Evolutionary conservation across 2,888 invertebrate genomes (phyloP), one percentile per base, ranked within the genome.

Genomic region (Neoascia interrupta): DNA sequence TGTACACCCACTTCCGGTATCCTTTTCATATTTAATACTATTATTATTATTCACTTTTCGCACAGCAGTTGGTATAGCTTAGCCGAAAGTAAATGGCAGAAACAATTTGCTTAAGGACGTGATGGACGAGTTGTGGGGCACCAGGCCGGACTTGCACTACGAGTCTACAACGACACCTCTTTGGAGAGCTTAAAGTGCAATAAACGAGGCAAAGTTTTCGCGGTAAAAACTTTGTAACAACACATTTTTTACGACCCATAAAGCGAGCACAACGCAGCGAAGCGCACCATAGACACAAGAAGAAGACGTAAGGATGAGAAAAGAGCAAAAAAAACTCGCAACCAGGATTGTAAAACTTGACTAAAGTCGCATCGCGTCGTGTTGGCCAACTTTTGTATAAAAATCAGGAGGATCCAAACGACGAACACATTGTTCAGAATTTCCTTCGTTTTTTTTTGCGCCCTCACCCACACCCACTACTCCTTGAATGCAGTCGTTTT

Each of bases 161-260:
- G n/a, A n/a, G n/a, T n/a, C n/a, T n/a, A n/a, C n/a, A n/a, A n/a
- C n/a, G n/a, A n/a, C n/a, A n/a, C n/a, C n/a, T n/a, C n/a, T n/a
- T n/a, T n/a, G 8, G 2, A 34, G 16, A 39, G 21, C 16, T 53
- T 18, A 41, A 72, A 66, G 43, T 60, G 45, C 58, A 41, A 63
- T 58, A 73, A 73, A 66, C 58, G 45, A 10, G 61, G 70, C n/a
- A 49, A 70, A 56, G 37, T 63, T 72, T 69, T 21, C 10, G 28
- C 45, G 11, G 43, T 45, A 53, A 37, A 34, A 49, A 28, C 31
- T 53, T 47, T 10, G 34, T 10, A 66, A 66, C 28, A 74, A 68
- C 13, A 18, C 5, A 5, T 26, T 61, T 68, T 54, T 53, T 66
- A 60, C 64, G 53, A 37, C 37, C 45, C 21, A 53, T 43, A 58